Evolutionary conservation across 2,888 invertebrate genomes (phyloP), one percentile per base, ranked within the genome.

Genomic region (Conops quadrifasciatus): DNA sequence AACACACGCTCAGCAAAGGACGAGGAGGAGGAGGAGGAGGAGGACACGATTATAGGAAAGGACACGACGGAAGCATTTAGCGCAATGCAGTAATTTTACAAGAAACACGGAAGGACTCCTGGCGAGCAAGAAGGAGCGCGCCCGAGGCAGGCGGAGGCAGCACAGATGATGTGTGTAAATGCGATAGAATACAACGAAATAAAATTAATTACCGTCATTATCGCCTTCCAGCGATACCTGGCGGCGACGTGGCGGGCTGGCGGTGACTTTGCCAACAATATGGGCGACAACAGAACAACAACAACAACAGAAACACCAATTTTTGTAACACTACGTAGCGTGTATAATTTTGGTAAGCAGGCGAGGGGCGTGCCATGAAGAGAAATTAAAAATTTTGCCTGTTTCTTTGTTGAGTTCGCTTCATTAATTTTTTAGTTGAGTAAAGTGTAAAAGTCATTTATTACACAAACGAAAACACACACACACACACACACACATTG

Each of bases 161-260:
- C n/a, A n/a, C n/a, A 30, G 21, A 56, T 56, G 58, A 58, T 3
- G 24, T 28, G 43, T 19, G 43, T 19, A 19, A 21, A 51, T 19
- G 26, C 43, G 81, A 82, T 82, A 81, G 79, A 82, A 81, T 83
- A 82, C 81, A 83, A 83, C 78, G 79, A 76, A 83, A 82, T 83
- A 81, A 81, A 83, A 83, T 83, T 83, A 83, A 83, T 83, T 83
- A 82, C 81, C 77, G 80, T 76, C 79, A 83, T 83, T 83, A 82
- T 81, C 79, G 75, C 78, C 71, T 74, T 75, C 73, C 77, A 79
- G 77, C 80, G n/a, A n/a, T 81, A 80, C 78, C 80, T 78, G 76
- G 64, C 74, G 76, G 64, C 74, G 75, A 67, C 70, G 66, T 77
- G 19, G 36, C 66, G 28, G 36, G 58, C 58, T 26, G 58, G 1